Percentiles rank a stretch among this genome's conserved stretches.
phyloP scores from a whole-genome alignment of 2,113 vertebrate species.

The Copsychus sechellarum region DNA sequence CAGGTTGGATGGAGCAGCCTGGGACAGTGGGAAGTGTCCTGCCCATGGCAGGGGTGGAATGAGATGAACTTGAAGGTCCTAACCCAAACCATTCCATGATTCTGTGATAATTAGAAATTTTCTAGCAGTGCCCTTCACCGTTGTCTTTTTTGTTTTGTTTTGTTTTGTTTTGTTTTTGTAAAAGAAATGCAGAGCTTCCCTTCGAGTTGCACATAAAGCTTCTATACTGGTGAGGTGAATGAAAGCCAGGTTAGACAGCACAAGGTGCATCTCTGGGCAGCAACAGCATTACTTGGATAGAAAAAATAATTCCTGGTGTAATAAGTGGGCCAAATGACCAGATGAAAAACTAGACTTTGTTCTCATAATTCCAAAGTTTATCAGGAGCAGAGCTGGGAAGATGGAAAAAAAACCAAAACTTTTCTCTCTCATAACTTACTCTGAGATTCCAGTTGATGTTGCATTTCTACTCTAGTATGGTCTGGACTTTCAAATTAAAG shows the following conservation, averaged over 20 bases:
- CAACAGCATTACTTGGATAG: neutral
- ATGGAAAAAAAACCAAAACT: accelerated
- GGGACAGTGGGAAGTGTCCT: accelerated
- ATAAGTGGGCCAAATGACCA: neutral
- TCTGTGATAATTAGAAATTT: neutral
- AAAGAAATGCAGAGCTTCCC: neutral
- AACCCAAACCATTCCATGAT: neutral
- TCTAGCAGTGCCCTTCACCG: neutral
- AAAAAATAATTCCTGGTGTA: neutral
- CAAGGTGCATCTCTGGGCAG: neutral
- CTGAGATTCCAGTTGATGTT: neutral
- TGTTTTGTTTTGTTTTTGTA: neutral
- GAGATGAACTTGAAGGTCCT: neutral
- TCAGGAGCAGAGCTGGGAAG: neutral
- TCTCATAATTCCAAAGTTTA: neutral
- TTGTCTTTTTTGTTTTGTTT: too few species aligned
- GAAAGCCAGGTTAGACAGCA: accelerated
- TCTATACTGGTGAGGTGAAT: neutral
- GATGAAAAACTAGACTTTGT: neutral
- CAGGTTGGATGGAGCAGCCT: neutral
- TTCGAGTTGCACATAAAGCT: neutral
- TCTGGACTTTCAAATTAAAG: neutral
- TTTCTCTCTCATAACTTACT: neutral
- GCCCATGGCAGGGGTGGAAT: neutral
- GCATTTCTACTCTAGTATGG: neutral